Base-by-base conservation (phyloP, 2,797 vertebrate species). In the Spinus pinus region DNA sequence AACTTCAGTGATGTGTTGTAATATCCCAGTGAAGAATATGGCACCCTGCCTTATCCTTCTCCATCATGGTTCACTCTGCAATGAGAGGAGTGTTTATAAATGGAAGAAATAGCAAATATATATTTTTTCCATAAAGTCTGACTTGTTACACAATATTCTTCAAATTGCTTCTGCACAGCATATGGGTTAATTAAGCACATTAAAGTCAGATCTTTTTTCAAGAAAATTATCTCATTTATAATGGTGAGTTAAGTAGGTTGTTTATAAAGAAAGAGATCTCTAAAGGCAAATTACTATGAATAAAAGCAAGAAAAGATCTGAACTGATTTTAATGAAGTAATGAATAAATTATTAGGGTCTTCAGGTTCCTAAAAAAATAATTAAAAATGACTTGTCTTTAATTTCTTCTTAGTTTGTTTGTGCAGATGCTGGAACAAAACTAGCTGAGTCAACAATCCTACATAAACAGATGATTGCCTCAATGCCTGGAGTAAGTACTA, bases 401-500 rank as follows among this genome's bases (percentile, higher is more conserved):
- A 96, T 97, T 95, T 97, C 92, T 97, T 96, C 83, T 96, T 97
- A 99, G 99, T 99, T 99, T 98, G 98, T 99, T 97, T 99, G 99
- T 97, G 98, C 99, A 97, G 99, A 99, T 98, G 99, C 99, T 65
- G 99, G 99, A 79, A 99, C 99, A 66, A 98, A 99, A 88, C 98
- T 99, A 60, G 98, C 99, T 35, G 99, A 99, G 97, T 99, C 99
- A 78, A 99, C 99, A 88, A 99, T 99, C 97, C 98, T 99, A 88
- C 99, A 99, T 95, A 99, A 99, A 97, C 99, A 99, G 98, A 99
- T 99, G 99, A 99, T 99, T 91, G 96, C 98, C 16, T 99, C 99
- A 22, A 95, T 99, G 93, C 99, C 99, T 47, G 99, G 98, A 97
- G 99, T 99, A 98, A 99, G 99, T 97, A 94, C 88, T 95, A 73